Conservation (phyloP, 2,113 vertebrate species). For the Morone chrysops region DNA sequence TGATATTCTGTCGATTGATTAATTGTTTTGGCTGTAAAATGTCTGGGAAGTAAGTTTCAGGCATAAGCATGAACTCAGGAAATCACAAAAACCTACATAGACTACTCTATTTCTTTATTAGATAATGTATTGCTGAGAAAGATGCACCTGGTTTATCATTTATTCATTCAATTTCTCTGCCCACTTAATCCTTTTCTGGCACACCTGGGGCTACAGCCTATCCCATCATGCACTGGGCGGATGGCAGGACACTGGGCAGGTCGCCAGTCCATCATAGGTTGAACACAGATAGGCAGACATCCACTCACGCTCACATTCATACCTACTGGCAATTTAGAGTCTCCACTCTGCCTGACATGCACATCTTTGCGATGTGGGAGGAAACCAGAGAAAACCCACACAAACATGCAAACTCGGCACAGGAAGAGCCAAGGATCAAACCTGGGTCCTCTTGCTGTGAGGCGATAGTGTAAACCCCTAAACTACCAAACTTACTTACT, state of each 20-base stretch:
- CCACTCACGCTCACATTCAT: constrained; percentile 59
- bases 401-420: constrained; percentile 52
- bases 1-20: background rate
- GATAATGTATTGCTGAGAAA: constrained; percentile 25
- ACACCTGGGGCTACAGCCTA: constrained; percentile 58
- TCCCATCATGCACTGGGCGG: constrained; percentile 71
- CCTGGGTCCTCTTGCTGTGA: constrained; percentile 45
- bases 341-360: constrained; percentile 60
- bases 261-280: constrained; percentile 64
- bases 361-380: constrained; percentile 59
- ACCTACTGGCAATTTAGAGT: constrained; percentile 63
- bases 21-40: background rate
- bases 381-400: constrained; percentile 67
- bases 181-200: constrained; percentile 58
- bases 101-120: constrained; percentile 14
- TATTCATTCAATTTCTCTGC: constrained; percentile 55
- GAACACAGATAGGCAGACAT: constrained; percentile 65
- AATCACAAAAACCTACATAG: background rate
- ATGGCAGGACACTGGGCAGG: constrained; percentile 64
- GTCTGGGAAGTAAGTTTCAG: background rate
- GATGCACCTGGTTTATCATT: constrained; percentile 27
- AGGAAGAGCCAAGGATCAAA: constrained; percentile 63
- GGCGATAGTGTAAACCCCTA: constrained; percentile 37
- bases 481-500: constrained; percentile 20
- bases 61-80: background rate